These are phyloP conservation scores for Sebastolobus alascanus DNA, from an alignment of 2,797 vertebrate species.

Conservation along the genomic window DNA sequence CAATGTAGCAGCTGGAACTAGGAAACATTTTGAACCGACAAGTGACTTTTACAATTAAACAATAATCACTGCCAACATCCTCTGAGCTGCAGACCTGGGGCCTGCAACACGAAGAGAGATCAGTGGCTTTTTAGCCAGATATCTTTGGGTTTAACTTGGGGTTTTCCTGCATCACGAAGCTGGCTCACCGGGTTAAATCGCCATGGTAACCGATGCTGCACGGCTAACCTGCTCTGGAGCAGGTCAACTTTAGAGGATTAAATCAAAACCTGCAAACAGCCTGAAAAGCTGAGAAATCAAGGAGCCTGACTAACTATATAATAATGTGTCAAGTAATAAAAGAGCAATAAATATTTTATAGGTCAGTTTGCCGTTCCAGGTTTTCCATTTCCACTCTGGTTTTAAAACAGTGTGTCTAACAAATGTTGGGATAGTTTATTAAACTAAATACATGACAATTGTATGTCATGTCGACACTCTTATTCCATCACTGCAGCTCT, in stretches of 20 bases:
- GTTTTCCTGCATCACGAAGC: neutral
- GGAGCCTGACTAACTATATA: too few relatives aligned
- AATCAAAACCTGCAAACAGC: neutral
- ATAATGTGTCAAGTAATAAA: neutral
- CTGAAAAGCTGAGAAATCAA: neutral
- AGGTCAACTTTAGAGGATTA: neutral
- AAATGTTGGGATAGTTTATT: neutral
- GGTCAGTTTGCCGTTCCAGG: neutral
- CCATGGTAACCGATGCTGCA: neutral
- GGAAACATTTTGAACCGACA: too few relatives aligned
- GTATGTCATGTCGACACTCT: too few relatives aligned
- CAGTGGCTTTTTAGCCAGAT: too few relatives aligned
- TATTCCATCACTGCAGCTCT: too few relatives aligned
- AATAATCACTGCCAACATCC: too few relatives aligned
- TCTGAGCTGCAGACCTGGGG: too few relatives aligned
- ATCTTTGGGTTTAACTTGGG: too few relatives aligned
- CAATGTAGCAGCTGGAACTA: too few relatives aligned
- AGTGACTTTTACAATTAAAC: too few relatives aligned
- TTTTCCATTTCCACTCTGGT: neutral
- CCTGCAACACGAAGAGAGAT: too few relatives aligned
- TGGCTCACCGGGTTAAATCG: neutral
- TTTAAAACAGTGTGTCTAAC: neutral
- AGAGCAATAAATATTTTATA: neutral
- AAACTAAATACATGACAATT: neutral
- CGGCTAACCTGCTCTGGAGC: neutral